These are phyloP conservation scores for Diarsia brunnea DNA, from an alignment of 2,888 invertebrate species.

Conservation along the genomic window DNA sequence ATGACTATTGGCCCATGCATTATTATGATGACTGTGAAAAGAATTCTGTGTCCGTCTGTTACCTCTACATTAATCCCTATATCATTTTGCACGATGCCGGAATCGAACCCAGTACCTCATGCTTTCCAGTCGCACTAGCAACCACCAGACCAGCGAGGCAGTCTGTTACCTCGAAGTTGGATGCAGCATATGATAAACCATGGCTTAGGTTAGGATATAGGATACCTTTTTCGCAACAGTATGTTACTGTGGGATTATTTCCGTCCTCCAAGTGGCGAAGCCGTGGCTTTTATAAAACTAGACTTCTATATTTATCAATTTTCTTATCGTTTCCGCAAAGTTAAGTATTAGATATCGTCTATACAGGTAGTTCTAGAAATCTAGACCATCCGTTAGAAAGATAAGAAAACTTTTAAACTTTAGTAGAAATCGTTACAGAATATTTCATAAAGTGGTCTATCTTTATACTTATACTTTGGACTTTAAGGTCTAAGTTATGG, in stretches of 20 bases:
- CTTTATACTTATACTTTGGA: conserved; percentile 24
- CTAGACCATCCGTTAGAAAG: conserved; percentile 2
- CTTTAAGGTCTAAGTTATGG: conserved; percentile 7
- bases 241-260: neutral
- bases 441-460: conserved; percentile 19
- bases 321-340: neutral
- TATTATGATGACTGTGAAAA: neutral
- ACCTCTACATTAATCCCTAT: no score
- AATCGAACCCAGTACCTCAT: no score
- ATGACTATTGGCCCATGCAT: neutral
- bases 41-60: neutral
- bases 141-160: no score
- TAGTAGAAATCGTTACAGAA: neutral
- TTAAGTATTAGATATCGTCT: neutral
- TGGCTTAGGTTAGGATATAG: neutral
- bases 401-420: conserved; percentile 11
- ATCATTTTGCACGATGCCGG: no score
- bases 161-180: neutral
- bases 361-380: neutral
- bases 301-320: conserved; percentile 12
- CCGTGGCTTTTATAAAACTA: neutral
- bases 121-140: no score
- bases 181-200: neutral
- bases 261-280: neutral
- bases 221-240: no score